Conservation (phyloP, 2,113 vertebrate species). For the Sardina pilchardus region DNA sequence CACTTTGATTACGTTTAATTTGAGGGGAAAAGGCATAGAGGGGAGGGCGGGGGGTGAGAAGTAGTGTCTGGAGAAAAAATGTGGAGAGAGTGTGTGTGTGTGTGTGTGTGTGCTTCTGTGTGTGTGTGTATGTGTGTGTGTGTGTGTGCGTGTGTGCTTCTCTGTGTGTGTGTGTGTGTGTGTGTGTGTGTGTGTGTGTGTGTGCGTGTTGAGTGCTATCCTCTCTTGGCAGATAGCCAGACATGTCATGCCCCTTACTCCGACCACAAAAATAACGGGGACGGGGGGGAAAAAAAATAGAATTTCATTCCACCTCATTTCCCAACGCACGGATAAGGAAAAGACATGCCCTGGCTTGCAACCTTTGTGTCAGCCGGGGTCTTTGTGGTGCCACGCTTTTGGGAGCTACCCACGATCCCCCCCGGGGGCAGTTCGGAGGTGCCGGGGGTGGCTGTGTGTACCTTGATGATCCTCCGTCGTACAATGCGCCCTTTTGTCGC, state of each 20-base stretch:
- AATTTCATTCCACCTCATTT: not conserved
- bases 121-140: not conserved
- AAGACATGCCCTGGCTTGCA: constrained; percentile 14
- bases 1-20: constrained; percentile 29
- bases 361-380: not conserved
- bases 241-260: not conserved
- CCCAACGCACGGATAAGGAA: not conserved
- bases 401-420: constrained; percentile 1
- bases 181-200: not conserved
- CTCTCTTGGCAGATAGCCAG: not conserved
- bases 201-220: not conserved
- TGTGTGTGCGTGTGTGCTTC: not conserved
- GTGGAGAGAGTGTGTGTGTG: not conserved
- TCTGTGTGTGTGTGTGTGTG: not conserved
- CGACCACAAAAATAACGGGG: not conserved
- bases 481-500: constrained; percentile 24
- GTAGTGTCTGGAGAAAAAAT: not conserved
- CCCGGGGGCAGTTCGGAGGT: not conserved
- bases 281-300: not conserved
- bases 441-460: not conserved
- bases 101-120: not conserved
- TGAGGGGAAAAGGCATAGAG: not conserved
- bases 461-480: constrained; percentile 28
- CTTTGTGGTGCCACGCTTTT: constrained; percentile 17
- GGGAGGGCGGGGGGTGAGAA: not conserved